Conservation (phyloP, 2,888 invertebrate species). For the Omphaloscelis lunosa region DNA sequence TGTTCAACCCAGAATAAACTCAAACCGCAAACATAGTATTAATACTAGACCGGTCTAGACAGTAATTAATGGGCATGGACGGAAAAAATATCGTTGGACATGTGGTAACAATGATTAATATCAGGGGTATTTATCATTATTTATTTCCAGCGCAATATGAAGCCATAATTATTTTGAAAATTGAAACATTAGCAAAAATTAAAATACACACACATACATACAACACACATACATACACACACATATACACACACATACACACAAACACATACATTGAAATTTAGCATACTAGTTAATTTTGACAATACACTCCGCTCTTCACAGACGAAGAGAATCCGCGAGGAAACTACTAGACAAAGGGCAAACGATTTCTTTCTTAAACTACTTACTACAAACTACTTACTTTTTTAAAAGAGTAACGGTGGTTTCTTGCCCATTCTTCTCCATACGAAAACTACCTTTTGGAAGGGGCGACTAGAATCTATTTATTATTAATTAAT, state of each 20-base stretch:
- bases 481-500: too few species aligned
- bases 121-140: conserved; percentile 10
- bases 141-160: conserved; percentile 2
- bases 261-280: too few species aligned
- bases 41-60: conserved; percentile 7
- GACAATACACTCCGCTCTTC: background rate
- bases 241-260: too few species aligned
- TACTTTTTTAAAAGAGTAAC: too few species aligned
- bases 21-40: background rate
- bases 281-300: background rate
- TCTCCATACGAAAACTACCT: too few species aligned
- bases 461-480: too few species aligned
- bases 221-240: too few species aligned
- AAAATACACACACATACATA: too few species aligned
- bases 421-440: too few species aligned
- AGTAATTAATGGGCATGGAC: background rate
- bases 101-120: conserved; percentile 31
- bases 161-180: conserved; percentile 2
- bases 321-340: background rate
- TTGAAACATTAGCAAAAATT: background rate
- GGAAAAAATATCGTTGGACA: conserved; percentile 28
- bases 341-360: background rate
- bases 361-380: background rate
- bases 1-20: background rate
- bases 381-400: too few species aligned